These are phyloP conservation scores for Erannis defoliaria DNA, from an alignment of 2,888 invertebrate genomes.

Conservation along the genomic window DNA sequence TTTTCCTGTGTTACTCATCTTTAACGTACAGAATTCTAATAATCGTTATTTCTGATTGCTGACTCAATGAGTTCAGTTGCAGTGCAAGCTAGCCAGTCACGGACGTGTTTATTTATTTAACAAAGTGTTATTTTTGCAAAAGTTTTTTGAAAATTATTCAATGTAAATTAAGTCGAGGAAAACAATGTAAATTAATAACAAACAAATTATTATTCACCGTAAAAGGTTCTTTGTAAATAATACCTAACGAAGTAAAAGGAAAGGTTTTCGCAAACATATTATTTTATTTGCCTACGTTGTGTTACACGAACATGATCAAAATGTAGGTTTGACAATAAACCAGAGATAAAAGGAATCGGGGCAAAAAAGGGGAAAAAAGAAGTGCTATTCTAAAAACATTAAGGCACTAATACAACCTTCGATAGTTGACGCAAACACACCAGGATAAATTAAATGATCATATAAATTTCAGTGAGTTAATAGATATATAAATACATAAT, in stretches of 20 bases:
- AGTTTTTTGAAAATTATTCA: not conserved
- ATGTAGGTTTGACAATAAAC: no score
- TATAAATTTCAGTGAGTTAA: no score
- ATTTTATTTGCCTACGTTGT: not conserved
- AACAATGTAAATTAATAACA: not conserved
- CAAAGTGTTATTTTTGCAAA: not conserved
- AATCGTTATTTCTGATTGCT: slow-evolving; percentile 19
- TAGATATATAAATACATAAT: no score
- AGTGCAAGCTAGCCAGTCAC: not conserved
- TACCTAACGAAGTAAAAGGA: not conserved
- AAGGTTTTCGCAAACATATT: not conserved
- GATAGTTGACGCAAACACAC: no score
- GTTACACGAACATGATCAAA: no score
- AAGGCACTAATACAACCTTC: no score
- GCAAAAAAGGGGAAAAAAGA: no score
- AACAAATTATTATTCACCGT: not conserved
- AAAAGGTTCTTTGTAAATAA: slow-evolving; percentile 5
- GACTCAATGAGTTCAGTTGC: slow-evolving; percentile 18
- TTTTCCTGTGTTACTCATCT: slow-evolving; percentile 30
- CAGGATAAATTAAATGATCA: no score
- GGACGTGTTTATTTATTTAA: slow-evolving; percentile 8
- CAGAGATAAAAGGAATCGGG: no score
- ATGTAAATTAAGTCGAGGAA: not conserved
- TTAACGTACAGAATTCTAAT: slow-evolving; percentile 13
- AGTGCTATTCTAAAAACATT: no score